phyloP scores from a whole-genome alignment of 2,113 vertebrate genomes.

The Antennarius striatus region DNA sequence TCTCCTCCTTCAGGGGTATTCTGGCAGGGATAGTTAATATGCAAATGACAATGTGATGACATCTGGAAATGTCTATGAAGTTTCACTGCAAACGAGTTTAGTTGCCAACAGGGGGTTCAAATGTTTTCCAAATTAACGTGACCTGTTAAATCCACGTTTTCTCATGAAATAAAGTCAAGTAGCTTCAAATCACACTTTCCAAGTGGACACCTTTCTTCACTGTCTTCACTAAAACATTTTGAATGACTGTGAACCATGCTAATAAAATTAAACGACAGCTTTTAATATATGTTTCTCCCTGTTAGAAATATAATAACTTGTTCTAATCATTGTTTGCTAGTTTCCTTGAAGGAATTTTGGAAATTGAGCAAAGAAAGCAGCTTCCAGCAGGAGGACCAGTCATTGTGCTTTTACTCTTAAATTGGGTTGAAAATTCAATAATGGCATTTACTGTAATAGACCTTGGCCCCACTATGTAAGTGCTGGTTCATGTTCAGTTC shows the following conservation, averaged over 20 bases:
- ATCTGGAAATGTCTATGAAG: too few relatives aligned
- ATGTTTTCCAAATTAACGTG: too few relatives aligned
- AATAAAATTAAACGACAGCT: conserved; percentile 14
- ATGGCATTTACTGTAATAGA: conserved; percentile 61
- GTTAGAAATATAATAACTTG: conserved; percentile 44
- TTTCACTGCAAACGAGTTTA: too few relatives aligned
- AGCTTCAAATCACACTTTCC: conserved; percentile 4
- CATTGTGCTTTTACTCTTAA: conserved; percentile 45
- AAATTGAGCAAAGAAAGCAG: conserved; percentile 28
- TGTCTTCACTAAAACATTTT: not conserved
- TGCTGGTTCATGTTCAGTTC: conserved; percentile 67
- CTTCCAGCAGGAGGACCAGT: conserved; percentile 32
- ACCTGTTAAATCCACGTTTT: too few relatives aligned
- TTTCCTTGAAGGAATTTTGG: conserved; percentile 20
- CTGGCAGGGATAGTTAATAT: too few relatives aligned
- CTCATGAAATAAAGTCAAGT: too few relatives aligned
- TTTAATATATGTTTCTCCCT: conserved; percentile 17
- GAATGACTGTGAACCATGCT: not conserved
- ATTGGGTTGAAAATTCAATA: conserved; percentile 67
- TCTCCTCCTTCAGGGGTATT: too few relatives aligned
- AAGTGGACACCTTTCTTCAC: not conserved
- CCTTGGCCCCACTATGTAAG: conserved; percentile 41
- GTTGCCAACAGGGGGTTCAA: too few relatives aligned
- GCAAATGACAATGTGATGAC: too few relatives aligned
- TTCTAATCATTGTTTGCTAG: conserved; percentile 16